Percentiles rank a stretch among this genome's conserved stretches.
These are phyloP conservation scores for Bettongia penicillata DNA, from an alignment of 2,113 vertebrate genomes.

Conservation along the genomic window DNA sequence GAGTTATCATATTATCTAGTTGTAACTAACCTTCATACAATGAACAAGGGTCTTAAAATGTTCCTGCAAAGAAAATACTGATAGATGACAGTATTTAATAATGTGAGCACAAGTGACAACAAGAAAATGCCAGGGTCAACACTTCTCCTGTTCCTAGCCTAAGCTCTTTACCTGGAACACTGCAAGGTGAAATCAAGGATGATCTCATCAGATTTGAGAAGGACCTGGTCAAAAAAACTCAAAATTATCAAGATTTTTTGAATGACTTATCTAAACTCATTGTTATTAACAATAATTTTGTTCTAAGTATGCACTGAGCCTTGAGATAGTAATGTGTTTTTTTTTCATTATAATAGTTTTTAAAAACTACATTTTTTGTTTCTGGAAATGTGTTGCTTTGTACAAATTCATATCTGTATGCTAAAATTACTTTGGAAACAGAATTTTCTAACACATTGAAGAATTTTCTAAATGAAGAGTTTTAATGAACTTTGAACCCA, in stretches of 20 bases:
- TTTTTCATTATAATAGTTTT: neutral
- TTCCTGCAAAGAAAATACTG: neutral
- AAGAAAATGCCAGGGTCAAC: neutral
- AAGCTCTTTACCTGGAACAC: neutral
- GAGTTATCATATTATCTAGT: too few species aligned
- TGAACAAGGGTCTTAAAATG: neutral
- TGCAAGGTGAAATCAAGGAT: too few species aligned
- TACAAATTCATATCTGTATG: neutral
- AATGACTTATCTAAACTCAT: neutral
- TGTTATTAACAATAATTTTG: neutral
- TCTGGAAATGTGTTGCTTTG: neutral
- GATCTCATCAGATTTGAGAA: neutral
- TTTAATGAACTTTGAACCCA: neutral
- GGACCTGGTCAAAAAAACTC: neutral
- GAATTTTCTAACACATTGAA: neutral
- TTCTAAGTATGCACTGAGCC: neutral
- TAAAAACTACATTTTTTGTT: neutral
- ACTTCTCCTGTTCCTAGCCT: neutral
- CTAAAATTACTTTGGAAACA: neutral
- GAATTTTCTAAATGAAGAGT: neutral
- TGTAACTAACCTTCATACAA: neutral
- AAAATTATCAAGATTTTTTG: neutral
- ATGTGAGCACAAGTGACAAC: neutral
- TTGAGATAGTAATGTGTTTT: neutral
- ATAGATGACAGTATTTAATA: neutral